These are phyloP conservation scores for Sminthurinus aureus DNA, from an alignment of 2,888 invertebrate genomes.

Conservation along the genomic window DNA sequence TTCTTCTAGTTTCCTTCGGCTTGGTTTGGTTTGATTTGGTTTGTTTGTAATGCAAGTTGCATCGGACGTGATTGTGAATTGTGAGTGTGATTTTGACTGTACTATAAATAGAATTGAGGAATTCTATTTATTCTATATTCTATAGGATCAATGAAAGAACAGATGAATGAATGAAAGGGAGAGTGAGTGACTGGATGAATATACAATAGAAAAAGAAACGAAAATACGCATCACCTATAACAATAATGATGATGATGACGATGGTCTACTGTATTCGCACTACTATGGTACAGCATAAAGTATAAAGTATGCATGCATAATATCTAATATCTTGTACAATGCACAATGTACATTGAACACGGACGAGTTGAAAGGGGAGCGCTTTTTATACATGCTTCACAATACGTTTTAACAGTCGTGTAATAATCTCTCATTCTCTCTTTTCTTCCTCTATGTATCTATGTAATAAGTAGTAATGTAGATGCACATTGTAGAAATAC, in stretches of 20 bases:
- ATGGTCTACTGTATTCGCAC: background rate
- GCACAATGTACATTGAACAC: no score
- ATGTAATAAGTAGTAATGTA: background rate
- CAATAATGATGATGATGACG: background rate
- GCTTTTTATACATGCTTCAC: background rate
- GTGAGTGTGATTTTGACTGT: background rate
- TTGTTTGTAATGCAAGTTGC: background rate
- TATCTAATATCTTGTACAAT: background rate
- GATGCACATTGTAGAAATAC: background rate
- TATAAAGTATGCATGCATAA: constrained; percentile 4
- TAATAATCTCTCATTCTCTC: constrained; percentile 6
- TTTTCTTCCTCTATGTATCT: no score
- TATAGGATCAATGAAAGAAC: no score
- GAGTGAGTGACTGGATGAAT: background rate
- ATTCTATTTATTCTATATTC: no score
- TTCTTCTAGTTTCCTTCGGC: no score
- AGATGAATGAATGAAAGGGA: background rate
- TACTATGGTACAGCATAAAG: background rate
- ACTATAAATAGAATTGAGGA: background rate
- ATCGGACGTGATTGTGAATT: background rate
- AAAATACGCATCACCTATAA: background rate
- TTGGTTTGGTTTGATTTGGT: background rate
- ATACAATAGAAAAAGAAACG: constrained; percentile 10
- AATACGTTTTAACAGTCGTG: constrained; percentile 36
- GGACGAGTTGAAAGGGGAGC: constrained; percentile 22